These are phyloP conservation scores for Trematocara stigmaticum DNA, from an alignment of 2,113 vertebrate genomes.

Conservation along the genomic window DNA sequence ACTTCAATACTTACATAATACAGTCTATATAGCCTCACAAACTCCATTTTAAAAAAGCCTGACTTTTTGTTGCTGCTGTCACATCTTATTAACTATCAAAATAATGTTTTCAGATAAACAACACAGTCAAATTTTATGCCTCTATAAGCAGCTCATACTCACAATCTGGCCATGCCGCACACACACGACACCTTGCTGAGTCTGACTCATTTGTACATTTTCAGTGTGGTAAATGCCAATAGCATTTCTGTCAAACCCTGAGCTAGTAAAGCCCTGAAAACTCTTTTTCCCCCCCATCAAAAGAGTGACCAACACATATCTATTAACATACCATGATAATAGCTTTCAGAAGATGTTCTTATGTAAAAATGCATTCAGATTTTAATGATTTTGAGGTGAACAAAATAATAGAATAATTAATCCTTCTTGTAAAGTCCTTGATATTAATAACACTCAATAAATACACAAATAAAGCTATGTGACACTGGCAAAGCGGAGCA, in stretches of 20 bases:
- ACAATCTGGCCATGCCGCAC: neutral
- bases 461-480: neutral
- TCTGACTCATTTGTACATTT: neutral
- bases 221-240: neutral
- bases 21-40: neutral
- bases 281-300: rapidly evolving
- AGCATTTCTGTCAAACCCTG: neutral
- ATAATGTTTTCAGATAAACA: neutral
- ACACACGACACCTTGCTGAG: neutral
- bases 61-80: neutral
- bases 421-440: neutral
- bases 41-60: neutral
- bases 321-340: neutral
- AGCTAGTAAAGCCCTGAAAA: neutral
- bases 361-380: neutral
- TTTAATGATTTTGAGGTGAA: neutral
- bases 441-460: neutral
- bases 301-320: neutral
- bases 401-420: neutral
- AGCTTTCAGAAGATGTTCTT: neutral
- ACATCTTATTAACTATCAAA: neutral
- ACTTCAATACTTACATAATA: neutral
- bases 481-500: neutral
- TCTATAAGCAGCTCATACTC: neutral
- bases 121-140: neutral